Conservation (phyloP, 2,888 invertebrate genomes). For the Plusia festucae region DNA sequence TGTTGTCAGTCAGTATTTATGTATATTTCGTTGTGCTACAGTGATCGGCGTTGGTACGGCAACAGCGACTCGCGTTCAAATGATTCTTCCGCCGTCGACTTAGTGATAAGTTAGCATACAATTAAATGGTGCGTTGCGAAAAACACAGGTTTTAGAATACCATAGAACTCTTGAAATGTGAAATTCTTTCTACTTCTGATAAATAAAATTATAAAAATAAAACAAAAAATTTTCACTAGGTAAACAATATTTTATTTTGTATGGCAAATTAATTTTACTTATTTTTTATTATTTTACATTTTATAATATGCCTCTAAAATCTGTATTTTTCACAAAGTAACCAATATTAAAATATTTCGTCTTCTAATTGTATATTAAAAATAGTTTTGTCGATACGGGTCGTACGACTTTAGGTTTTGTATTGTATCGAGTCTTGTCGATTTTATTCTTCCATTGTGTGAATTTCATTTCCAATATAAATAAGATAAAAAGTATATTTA, state of each 20-base stretch:
- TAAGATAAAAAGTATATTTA: slow-evolving; percentile 27
- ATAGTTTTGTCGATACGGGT: slow-evolving; percentile 67
- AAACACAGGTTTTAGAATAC: no score
- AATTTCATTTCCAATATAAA: slow-evolving; percentile 51
- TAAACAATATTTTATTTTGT: no score
- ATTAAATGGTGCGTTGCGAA: slow-evolving; percentile 28
- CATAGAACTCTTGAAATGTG: no score
- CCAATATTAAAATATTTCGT: slow-evolving; percentile 61
- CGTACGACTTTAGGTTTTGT: slow-evolving; percentile 68
- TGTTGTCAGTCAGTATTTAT: slow-evolving; percentile 46
- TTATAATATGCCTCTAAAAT: not conserved
- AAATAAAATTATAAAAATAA: no score
- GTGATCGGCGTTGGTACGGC: slow-evolving; percentile 84
- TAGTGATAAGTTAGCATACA: slow-evolving; percentile 60
- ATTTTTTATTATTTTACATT: not conserved
- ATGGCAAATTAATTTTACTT: not conserved
- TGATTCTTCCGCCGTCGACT: slow-evolving; percentile 70
- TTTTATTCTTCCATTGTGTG: slow-evolving; percentile 65
- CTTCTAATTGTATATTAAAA: slow-evolving; percentile 70
- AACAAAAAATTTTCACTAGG: no score
- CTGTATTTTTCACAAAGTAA: slow-evolving; percentile 64
- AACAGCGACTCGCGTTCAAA: slow-evolving; percentile 67
- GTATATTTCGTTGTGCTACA: slow-evolving; percentile 77
- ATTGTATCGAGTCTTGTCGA: slow-evolving; percentile 71
- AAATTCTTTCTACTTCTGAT: no score